These are phyloP conservation scores for Trisateles emortualis DNA, from an alignment of 2,888 invertebrate genomes.

Conservation along the genomic window DNA sequence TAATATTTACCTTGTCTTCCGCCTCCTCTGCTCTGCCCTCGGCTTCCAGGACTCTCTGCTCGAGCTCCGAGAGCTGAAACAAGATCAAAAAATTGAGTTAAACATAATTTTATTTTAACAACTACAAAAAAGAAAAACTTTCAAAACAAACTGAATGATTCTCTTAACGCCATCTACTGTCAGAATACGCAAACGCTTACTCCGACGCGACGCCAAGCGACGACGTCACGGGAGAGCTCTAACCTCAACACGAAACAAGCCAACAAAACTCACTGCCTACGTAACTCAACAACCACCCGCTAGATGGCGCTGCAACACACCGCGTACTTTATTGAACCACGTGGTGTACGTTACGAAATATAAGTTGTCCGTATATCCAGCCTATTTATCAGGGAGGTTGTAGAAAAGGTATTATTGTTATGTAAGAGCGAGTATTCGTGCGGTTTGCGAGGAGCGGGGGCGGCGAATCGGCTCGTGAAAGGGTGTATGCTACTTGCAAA, in stretches of 20 bases:
- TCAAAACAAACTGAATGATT: slow-evolving; percentile 30
- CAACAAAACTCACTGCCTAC: slow-evolving; percentile 16
- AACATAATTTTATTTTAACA: background rate
- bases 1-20: slow-evolving; percentile 94
- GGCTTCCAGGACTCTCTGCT: slow-evolving; percentile 96
- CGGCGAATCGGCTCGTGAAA: slow-evolving; percentile 69
- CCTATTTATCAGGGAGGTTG: slow-evolving; percentile 58
- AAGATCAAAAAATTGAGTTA: slow-evolving; percentile 43
- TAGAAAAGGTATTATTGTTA: slow-evolving; percentile 80
- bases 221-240: background rate
- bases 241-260: background rate
- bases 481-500: slow-evolving; percentile 73
- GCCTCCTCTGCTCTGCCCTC: slow-evolving; percentile 97
- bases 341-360: slow-evolving; percentile 60
- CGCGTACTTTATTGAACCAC: slow-evolving; percentile 79
- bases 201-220: background rate
- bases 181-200: background rate
- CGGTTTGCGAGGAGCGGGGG: slow-evolving; percentile 75
- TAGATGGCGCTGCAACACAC: slow-evolving; percentile 71
- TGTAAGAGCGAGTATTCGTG: slow-evolving; percentile 82
- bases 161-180: slow-evolving; percentile 67
- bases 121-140: slow-evolving; percentile 37
- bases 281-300: slow-evolving; percentile 66
- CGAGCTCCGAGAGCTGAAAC: slow-evolving; percentile 97
- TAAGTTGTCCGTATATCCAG: slow-evolving; percentile 40